Evolutionary conservation across 2,888 invertebrate species (phyloP), one percentile per base, ranked within the genome.

Genomic region (Atherix ibis): DNA sequence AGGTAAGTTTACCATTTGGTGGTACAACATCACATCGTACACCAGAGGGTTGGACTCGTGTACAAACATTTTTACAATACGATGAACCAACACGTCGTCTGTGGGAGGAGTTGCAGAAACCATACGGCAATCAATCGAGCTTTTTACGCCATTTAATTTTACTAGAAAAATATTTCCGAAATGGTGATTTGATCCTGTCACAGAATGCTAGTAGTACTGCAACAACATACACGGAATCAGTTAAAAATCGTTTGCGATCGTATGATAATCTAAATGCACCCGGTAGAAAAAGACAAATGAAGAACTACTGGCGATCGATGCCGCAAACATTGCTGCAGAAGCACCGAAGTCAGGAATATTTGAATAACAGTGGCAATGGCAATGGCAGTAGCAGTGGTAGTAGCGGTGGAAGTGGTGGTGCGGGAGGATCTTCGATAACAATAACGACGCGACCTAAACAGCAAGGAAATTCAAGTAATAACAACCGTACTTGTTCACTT

Each of bases 111-210:
- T 54, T 87, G 25, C 83, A 85, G 50, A 73, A 82, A 51, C 87
- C 87, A 0, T 87, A 87, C 46, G 87, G 85, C 3, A 85, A 83
- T 54, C 83, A 83, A 48, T 83, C 84, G 27, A 84, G 84, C 43
- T 87, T 87, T 51, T 59, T 87, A 2, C 66, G 84, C 5, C 87
- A 87, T 57, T 60, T 87, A 24, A 76, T 85, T 32, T 60, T 85
- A 5, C 52, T 87, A 41, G 87, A 87, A 45, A 85, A 85, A 51
- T 84, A 84, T 56, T 84, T 79, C 51, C 67, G 85, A 36, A 76
- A 75, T 41, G 85, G 85, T 0, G 83, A 85, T 49, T 56, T 87
- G 31, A 67, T 81, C 0, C 51, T 85, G 10, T 71, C 82, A 0
- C 72, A 76, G 4, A 74, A 70, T 41, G 83, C 85, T 0, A 71